Evolutionary conservation across 2,888 invertebrate species (phyloP), one percentile per base, ranked within the genome.

Genomic region (Diadegma fenestrale): DNA sequence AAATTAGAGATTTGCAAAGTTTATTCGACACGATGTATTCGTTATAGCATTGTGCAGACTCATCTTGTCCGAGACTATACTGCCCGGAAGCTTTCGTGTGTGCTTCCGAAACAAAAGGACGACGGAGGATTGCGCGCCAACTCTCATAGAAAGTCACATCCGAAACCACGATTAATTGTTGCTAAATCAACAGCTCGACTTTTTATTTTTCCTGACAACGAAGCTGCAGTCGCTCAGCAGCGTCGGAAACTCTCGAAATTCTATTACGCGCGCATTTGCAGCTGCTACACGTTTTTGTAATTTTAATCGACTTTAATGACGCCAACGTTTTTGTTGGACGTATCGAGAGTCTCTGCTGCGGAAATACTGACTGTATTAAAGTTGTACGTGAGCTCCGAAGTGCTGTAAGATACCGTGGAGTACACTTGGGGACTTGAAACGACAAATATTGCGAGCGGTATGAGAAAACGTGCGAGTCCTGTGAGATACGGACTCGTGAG

Each of bases 351-450:
- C 10, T 37, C 51, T 48, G 30, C 17, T 51, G n/a, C n/a, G 8
- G 58, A 81, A 68, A 66, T 80, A 22, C 41, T 30, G 73, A 54
- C 30, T 37, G 58, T 41, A 76, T 76, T 76, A 81, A 81, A 81
- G 22, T 22, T 14, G 76, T 76, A 80, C 85, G 82, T 83, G 85
- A 73, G 45, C 69, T 71, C 85, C 75, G 64, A 76, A 79, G 75
- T 82, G 68, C 73, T 73, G 72, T 78, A 33, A 58, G 61, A 66
- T 66, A 68, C 66, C 58, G 17, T 45, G 17, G 69, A 58, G 69
- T 68, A 72, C 19, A 64, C 43, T 22, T 26, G 33, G 45, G 82
- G 76, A 71, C 19, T 58, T 37, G 69, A 71, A 43, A 63, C 69
- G 77, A 68, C 73, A 71, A 73, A 48, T 68, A 66, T 68, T 69